These are phyloP conservation scores for Varanus komodoensis DNA, from an alignment of 2,113 vertebrate species.

Conservation along the genomic window DNA sequence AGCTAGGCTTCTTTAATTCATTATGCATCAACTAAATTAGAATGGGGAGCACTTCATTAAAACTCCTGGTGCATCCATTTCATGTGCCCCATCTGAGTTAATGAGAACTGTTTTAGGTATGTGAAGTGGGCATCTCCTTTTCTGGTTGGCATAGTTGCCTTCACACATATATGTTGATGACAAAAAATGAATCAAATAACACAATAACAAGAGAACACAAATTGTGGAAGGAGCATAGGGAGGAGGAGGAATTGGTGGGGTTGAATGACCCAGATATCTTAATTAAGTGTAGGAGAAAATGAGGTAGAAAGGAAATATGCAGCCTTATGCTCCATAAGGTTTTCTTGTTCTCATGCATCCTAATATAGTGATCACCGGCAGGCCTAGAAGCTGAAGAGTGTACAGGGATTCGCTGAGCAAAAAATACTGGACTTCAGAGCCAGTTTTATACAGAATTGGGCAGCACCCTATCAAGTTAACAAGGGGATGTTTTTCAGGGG, in stretches of 20 bases:
- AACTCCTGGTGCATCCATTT: background rate
- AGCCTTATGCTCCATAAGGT: background rate
- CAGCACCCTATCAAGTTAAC: background rate
- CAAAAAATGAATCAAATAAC: background rate
- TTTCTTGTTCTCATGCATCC: background rate
- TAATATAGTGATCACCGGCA: background rate
- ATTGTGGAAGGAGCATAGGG: constrained; percentile 1
- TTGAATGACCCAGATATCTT: background rate
- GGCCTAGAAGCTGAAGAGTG: background rate
- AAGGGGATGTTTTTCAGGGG: background rate
- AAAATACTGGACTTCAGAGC: background rate
- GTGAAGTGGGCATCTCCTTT: constrained; percentile 22
- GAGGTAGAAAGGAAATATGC: too few species aligned
- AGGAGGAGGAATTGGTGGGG: background rate
- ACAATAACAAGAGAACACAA: background rate
- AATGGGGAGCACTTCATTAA: constrained; percentile 47
- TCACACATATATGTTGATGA: background rate
- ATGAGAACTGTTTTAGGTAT: constrained; percentile 37
- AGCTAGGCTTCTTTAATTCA: constrained; percentile 24
- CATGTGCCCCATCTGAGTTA: background rate
- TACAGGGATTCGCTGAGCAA: background rate
- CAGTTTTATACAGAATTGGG: background rate
- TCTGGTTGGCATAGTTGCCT: background rate
- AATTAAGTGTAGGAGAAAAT: background rate
- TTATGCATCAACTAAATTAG: constrained; percentile 35